Conservation (phyloP, 2,797 vertebrate species). For the Moxostoma hubbsi region DNA sequence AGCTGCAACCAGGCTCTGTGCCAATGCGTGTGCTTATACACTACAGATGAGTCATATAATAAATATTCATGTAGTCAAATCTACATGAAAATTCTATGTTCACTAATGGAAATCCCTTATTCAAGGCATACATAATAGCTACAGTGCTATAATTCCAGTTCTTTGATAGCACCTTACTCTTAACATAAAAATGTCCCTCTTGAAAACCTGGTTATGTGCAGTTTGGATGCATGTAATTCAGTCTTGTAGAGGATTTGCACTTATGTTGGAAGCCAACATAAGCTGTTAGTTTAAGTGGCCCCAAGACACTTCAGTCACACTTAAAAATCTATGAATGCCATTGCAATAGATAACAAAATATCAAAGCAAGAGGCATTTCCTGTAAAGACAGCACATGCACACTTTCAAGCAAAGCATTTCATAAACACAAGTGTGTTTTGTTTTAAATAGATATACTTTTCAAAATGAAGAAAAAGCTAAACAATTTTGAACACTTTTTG, state of each 20-base stretch:
- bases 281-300: slow-evolving; percentile 8
- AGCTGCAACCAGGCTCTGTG: slow-evolving; percentile 24
- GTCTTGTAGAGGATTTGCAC: slow-evolving; percentile 2
- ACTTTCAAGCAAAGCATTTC: too few species aligned
- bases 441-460: not conserved
- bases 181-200: slow-evolving; percentile 25
- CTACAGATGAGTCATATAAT: slow-evolving; percentile 38
- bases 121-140: not conserved
- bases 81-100: slow-evolving; percentile 12
- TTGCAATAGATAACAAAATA: not conserved
- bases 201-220: slow-evolving; percentile 35
- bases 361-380: not conserved
- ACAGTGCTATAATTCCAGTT: slow-evolving; percentile 19
- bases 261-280: slow-evolving; percentile 6
- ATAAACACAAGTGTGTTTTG: not conserved
- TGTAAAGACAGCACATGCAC: too few species aligned
- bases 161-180: slow-evolving; percentile 36
- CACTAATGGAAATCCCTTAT: slow-evolving; percentile 27
- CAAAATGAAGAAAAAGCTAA: not conserved
- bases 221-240: slow-evolving; percentile 31
- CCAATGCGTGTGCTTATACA: not conserved
- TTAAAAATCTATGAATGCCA: not conserved
- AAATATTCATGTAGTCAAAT: slow-evolving; percentile 3
- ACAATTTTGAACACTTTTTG: not conserved
- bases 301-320: not conserved